Conservation (phyloP, 2,888 invertebrate species). For the Scotopteryx bipunctaria region DNA sequence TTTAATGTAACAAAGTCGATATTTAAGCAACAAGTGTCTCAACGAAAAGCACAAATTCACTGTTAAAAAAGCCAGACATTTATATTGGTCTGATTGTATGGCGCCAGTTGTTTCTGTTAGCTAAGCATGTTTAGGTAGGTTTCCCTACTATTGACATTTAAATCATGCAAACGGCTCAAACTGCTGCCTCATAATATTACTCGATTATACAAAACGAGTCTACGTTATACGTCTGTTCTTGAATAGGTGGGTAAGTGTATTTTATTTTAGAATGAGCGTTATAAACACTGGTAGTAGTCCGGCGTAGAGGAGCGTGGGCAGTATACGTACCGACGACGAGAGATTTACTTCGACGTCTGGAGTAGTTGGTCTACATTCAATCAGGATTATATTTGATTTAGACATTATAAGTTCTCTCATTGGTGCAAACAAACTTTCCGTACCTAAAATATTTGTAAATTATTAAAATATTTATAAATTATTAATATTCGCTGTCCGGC, state of each 20-base stretch:
- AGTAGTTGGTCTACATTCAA: conserved; percentile 76
- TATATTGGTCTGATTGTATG: conserved; percentile 7
- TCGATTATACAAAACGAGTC: conserved; percentile 1
- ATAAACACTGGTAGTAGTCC: not conserved
- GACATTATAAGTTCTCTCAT: conserved; percentile 64
- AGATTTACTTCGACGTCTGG: conserved; percentile 69
- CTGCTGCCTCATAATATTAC: not conserved
- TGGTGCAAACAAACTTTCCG: conserved; percentile 68
- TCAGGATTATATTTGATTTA: conserved; percentile 52
- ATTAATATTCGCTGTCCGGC: too few relatives aligned
- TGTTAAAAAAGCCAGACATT: conserved; percentile 19
- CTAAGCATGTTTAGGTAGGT: conserved; percentile 23
- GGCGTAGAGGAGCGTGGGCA: conserved; percentile 13
- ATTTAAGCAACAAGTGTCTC: conserved; percentile 13
- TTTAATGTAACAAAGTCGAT: conserved; percentile 6
- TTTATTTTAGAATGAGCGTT: conserved; percentile 8
- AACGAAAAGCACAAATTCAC: conserved; percentile 18
- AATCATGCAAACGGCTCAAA: conserved; percentile 48
- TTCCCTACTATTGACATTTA: conserved; percentile 34
- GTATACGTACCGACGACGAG: conserved; percentile 67
- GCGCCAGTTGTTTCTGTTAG: conserved; percentile 17
- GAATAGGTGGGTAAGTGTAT: not conserved
- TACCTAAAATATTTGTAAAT: conserved; percentile 67
- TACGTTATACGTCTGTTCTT: conserved; percentile 17
- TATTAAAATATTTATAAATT: too few relatives aligned